These are phyloP conservation scores for Naja naja DNA, from an alignment of 2,113 vertebrate genomes.

Conservation along the genomic window DNA sequence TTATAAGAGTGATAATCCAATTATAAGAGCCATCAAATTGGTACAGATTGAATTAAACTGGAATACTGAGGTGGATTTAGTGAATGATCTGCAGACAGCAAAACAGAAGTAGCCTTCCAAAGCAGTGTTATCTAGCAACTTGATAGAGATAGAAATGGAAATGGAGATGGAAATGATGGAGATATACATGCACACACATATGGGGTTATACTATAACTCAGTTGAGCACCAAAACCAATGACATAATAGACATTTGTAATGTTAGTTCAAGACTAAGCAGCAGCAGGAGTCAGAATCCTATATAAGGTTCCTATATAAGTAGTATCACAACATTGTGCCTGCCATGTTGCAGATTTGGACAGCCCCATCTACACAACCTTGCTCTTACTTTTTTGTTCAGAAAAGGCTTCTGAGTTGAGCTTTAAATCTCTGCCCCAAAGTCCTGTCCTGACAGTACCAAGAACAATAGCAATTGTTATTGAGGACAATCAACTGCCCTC, in stretches of 20 bases:
- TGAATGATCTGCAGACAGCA: conserved; percentile 6
- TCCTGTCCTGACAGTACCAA: background rate
- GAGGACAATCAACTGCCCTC: background rate
- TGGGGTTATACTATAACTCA: background rate
- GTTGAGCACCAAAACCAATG: background rate
- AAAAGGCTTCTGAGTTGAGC: background rate
- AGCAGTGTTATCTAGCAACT: background rate
- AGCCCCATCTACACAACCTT: background rate
- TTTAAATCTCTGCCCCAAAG: background rate
- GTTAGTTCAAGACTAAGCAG: background rate
- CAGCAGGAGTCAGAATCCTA: background rate
- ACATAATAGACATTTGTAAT: background rate
- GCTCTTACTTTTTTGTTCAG: background rate
- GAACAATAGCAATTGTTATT: background rate
- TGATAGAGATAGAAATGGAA: background rate
- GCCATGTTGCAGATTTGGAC: background rate
- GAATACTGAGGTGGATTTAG: background rate
- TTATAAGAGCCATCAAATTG: background rate
- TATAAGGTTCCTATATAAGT: background rate
- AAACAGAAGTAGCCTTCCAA: background rate
- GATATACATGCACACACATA: background rate
- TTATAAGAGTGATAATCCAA: background rate
- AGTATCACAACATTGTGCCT: background rate
- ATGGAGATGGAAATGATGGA: no score
- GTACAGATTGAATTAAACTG: background rate